Conservation (phyloP, 2,113 vertebrate species). For the Syrmaticus mikado region DNA sequence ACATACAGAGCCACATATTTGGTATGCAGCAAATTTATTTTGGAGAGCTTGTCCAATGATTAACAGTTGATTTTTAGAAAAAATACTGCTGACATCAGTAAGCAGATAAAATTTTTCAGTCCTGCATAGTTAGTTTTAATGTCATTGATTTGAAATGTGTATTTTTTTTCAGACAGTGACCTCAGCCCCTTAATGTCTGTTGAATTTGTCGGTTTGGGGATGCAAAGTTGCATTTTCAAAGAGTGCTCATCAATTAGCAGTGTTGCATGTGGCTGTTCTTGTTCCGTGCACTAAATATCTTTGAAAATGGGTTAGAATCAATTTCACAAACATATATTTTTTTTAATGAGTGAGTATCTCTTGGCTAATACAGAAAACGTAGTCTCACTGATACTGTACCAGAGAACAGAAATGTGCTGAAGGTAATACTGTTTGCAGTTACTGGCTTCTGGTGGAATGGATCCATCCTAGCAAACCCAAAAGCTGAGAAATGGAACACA, state of each 20-base stretch:
- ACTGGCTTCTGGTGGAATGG: neutral
- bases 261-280: neutral
- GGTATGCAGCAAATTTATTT: neutral
- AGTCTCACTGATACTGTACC: fast-evolving
- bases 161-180: neutral
- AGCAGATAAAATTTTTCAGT: neutral
- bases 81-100: neutral
- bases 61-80: neutral
- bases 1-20: neutral
- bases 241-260: neutral
- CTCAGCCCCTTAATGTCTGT: neutral
- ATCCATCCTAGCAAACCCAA: neutral
- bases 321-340: neutral
- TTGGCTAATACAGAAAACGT: neutral
- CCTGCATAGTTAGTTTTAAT: neutral
- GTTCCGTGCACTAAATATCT: neutral
- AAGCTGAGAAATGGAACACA: neutral
- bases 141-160: neutral
- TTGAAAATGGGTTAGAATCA: neutral
- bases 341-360: neutral
- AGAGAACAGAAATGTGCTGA: neutral
- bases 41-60: neutral
- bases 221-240: neutral
- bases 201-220: neutral
- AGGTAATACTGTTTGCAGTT: neutral